Evolutionary conservation across 2,113 vertebrate genomes (phyloP), one percentile per base, ranked within the genome.

Genomic region (Lepus americanus): DNA sequence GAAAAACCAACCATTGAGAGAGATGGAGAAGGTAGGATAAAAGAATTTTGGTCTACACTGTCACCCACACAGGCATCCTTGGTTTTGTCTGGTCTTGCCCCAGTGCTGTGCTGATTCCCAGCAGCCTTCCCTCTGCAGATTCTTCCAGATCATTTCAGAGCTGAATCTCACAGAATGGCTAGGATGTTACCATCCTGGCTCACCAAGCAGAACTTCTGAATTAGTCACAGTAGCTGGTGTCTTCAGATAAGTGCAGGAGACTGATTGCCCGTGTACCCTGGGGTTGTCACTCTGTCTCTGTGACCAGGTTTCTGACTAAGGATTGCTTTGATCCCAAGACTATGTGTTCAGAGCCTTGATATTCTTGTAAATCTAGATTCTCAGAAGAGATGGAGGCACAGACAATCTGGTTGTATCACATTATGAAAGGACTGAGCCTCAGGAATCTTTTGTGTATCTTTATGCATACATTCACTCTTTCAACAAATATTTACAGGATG

Each of bases 101-200:
- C 8, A 25, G 22, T 9, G 27, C 7, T 77, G 5, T 72, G 19
- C 44, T 85, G 53, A 88, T 59, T 85, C 39, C 39, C 36, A 78
- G 49, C 39, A 89, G n/a, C 55, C 69, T 83, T 95, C 55, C 27
- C 8, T 77, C 14, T 36, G 17, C 14, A 76, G 10, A 27, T 1
- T 80, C 22, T 86, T 89, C 74, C 6, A 25, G 36, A 82, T 14
- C 5, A 66, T 63, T 94, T 93, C 44, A 63, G 73, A 95, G 61
- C 17, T 27, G 22, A 49, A 4, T 64, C 70, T 63, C 44, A 22
- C 14, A 88, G 44, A 59, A 1, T 3, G 49, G 73, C 44, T 49
- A 73, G 81, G 36, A 77, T n/a, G 22, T 51, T 23, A 66, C 11
- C 2, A 79, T 20, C 61, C 31, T 33, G 36, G 23, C 7, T 78